These are phyloP conservation scores for Calameuta filiformis DNA, from an alignment of 2,888 invertebrate genomes.

Conservation along the genomic window DNA sequence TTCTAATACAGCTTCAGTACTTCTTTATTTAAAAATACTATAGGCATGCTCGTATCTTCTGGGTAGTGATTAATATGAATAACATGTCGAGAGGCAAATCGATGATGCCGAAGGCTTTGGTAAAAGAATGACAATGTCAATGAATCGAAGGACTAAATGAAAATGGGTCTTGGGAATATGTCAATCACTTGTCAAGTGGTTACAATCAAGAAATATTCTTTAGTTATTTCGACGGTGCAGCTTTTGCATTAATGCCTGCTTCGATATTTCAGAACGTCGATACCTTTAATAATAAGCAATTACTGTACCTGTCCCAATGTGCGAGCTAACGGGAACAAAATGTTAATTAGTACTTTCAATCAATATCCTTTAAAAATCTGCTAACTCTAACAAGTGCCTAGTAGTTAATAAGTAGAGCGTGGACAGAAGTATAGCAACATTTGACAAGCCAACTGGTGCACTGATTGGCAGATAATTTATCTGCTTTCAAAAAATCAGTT, in stretches of 20 bases:
- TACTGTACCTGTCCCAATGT: conserved; percentile 64
- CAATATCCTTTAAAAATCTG: not conserved
- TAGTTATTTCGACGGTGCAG: not conserved
- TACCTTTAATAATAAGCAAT: conserved; percentile 31
- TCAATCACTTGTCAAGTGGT: not conserved
- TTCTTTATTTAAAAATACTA: not conserved
- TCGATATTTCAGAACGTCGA: conserved; percentile 9
- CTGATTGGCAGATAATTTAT: not conserved
- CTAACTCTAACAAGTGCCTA: conserved; percentile 16
- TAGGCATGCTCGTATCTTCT: not conserved
- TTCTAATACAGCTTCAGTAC: not conserved
- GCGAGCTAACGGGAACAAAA: conserved; percentile 63
- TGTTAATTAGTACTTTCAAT: conserved; percentile 44
- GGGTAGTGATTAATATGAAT: not conserved
- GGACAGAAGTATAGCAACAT: not conserved
- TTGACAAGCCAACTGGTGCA: not conserved
- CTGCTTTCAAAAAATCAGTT: not conserved
- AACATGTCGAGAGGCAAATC: not conserved
- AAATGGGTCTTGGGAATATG: not conserved
- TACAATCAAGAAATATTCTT: conserved; percentile 2
- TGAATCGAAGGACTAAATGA: not conserved
- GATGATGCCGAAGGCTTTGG: not conserved
- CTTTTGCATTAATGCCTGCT: not conserved
- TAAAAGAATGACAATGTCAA: not conserved
- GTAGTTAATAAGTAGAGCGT: conserved; percentile 27